Base-by-base conservation (phyloP, 2,797 vertebrate species). In the Amniataba percoides region DNA sequence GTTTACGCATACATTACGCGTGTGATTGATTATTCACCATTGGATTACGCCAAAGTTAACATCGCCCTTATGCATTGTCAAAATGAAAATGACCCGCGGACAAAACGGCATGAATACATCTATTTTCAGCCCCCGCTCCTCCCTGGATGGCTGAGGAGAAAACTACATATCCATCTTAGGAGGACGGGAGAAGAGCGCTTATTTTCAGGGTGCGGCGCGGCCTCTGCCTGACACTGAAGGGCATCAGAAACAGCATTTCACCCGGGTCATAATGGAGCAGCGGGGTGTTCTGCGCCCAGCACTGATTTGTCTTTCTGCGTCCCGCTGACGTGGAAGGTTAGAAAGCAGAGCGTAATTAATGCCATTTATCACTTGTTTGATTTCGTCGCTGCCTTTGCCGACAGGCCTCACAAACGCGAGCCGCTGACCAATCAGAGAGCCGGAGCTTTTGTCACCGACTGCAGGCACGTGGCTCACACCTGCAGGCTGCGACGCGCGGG, bases 381-480 rank as follows among this genome's bases (percentile, higher is more conserved):
- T 92, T 92, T 86, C 87, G 87, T 86, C 84, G 77, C 75, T 77
- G 75, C 73, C 71, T 75, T 57, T 58, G 61, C 60, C 11, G 78
- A 76, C 87, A 58, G 75, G 16, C 43, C 64, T 71, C 63, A 71
- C 81, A 87, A 76, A 71, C 91, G 87, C 92, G 87, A 92, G 91
- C 90, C 92, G 39, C 77, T 52, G 81, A 71, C 93, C 94, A 92
- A 94, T 93, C 73, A 80, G 87, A 92, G 86, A 36, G 71, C 59
- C 18, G 14, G 85, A 78, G 82, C 86, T 74, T 85, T 89, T 93
- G 93, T 89, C 84, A 80, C 88, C 40, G 78, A 91, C 84, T 87
- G 49, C 83, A 93, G 93, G 91, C 95, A 94, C 92, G 94, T 95
- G 94, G 92, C 94, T 92, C 59, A 90, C 94, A 95, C 94, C 95